Percentiles rank a stretch among this genome's conserved stretches.
Evolutionary conservation across 1,140 invertebrate genomes (phyloP).

Genomic region (Pollicipes pollicipes): DNA sequence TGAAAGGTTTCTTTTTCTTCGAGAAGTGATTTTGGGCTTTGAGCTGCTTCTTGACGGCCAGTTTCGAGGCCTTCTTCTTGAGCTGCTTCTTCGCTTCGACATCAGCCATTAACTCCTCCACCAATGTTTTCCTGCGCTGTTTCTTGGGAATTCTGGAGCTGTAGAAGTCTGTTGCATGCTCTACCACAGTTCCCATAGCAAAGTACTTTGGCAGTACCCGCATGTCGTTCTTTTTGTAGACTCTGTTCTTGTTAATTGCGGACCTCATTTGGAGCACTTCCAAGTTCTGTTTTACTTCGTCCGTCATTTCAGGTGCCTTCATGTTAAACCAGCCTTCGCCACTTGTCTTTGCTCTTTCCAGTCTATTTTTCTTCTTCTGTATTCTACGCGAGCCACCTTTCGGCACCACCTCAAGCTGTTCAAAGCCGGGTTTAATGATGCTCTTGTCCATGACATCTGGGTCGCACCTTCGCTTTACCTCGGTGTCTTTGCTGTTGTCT

Average conservation of each 20-base stretch:
- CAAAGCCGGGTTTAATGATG: too few species aligned
- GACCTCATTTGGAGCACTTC: slow-evolving; percentile 77
- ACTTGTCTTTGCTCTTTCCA: slow-evolving; percentile 46
- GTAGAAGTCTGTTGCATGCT: slow-evolving; percentile 37
- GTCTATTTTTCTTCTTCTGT: too few species aligned
- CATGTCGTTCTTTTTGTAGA: slow-evolving; percentile 82
- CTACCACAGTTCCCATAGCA: slow-evolving; percentile 42
- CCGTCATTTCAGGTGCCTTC: slow-evolving; percentile 65
- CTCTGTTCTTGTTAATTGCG: slow-evolving; percentile 75
- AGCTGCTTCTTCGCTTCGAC: slow-evolving; percentile 60
- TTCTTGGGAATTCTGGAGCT: slow-evolving; percentile 56
- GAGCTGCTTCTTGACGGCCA: background rate
- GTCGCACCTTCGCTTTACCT: too few species aligned
- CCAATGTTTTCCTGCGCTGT: slow-evolving; percentile 67
- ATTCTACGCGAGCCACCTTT: too few species aligned
- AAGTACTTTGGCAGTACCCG: slow-evolving; percentile 80
- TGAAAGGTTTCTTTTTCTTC: too few species aligned
- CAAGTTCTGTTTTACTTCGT: slow-evolving; percentile 69
- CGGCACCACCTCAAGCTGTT: too few species aligned
- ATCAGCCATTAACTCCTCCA: slow-evolving; percentile 80
- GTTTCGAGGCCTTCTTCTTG: background rate
- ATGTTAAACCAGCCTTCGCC: slow-evolving; percentile 74
- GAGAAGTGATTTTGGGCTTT: background rate
- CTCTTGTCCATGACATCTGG: too few species aligned
- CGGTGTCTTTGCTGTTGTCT: too few species aligned